phyloP scores from a whole-genome alignment of 2,797 vertebrate genomes.

The Pseudochirops cupreus region DNA sequence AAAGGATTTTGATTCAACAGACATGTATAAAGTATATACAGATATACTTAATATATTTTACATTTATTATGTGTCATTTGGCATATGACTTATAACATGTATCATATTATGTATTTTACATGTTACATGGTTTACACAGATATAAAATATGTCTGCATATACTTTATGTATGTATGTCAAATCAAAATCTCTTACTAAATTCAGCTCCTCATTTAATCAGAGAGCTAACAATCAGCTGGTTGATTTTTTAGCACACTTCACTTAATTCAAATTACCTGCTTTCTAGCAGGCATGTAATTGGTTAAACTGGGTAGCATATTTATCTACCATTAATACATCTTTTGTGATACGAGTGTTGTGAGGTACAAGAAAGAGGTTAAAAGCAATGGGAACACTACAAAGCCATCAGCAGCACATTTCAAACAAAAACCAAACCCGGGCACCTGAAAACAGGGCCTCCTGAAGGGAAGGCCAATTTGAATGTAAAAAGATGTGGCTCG shows the following conservation, averaged over 20 bases:
- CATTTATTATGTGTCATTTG: not conserved
- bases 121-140: not conserved
- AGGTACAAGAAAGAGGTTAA: not conserved
- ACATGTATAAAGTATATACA: not conserved
- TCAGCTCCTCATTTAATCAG: conserved; percentile 39
- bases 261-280: conserved; percentile 21
- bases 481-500: not conserved
- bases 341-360: not conserved
- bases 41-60: not conserved
- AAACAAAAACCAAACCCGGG: conserved; percentile 16
- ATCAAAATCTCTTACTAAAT: conserved; percentile 53
- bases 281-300: conserved; percentile 22
- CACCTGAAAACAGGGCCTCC: conserved; percentile 8
- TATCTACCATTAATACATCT: conserved; percentile 30
- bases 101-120: not conserved
- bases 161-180: not conserved
- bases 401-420: not conserved
- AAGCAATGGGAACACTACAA: not conserved
- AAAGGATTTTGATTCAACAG: not conserved
- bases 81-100: not conserved
- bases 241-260: conserved; percentile 9
- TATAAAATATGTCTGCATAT: not conserved
- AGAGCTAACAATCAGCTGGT: conserved; percentile 22
- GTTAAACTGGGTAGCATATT: conserved; percentile 44
- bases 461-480: conserved; percentile 21